Conservation (phyloP, 2,888 invertebrate genomes). For the Calliphora vomitoria region DNA sequence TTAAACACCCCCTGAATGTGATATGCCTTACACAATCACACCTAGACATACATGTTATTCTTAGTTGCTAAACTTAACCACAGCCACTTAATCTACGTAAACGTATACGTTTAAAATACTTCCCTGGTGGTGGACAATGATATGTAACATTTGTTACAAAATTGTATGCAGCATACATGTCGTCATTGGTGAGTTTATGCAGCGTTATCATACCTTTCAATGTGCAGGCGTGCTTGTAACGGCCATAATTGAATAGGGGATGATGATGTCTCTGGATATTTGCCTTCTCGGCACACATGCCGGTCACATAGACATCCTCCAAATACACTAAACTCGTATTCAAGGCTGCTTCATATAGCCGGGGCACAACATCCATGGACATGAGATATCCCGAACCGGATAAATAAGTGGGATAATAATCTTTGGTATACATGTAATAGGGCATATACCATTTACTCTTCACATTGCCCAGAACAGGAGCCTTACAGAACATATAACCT, state of each 20-base stretch:
- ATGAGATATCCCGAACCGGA: slow-evolving; percentile 93
- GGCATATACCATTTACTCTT: slow-evolving; percentile 94
- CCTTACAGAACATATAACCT: slow-evolving; percentile 92
- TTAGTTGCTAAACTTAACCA: slow-evolving; percentile 41
- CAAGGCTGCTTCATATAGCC: slow-evolving; percentile 88
- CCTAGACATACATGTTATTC: neutral
- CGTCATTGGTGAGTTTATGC: slow-evolving; percentile 86
- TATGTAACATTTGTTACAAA: slow-evolving; percentile 81
- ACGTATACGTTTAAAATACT: slow-evolving; percentile 81
- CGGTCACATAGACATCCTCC: slow-evolving; percentile 93
- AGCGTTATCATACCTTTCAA: slow-evolving; percentile 86
- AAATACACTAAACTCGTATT: slow-evolving; percentile 90
- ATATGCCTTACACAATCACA: no score
- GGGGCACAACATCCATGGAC: slow-evolving; percentile 88
- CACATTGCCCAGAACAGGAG: slow-evolving; percentile 89
- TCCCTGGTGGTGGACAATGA: slow-evolving; percentile 81
- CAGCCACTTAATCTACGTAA: slow-evolving; percentile 74
- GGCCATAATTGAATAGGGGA: slow-evolving; percentile 86
- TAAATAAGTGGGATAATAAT: slow-evolving; percentile 91
- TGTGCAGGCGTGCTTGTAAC: slow-evolving; percentile 85
- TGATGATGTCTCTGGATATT: slow-evolving; percentile 87
- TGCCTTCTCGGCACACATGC: slow-evolving; percentile 88
- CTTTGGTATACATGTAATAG: slow-evolving; percentile 90
- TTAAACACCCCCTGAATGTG: slow-evolving; percentile 14
- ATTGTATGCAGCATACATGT: slow-evolving; percentile 84